Evolutionary conservation across 2,888 invertebrate genomes (phyloP).

Genomic region (Dendrolimus houi): DNA sequence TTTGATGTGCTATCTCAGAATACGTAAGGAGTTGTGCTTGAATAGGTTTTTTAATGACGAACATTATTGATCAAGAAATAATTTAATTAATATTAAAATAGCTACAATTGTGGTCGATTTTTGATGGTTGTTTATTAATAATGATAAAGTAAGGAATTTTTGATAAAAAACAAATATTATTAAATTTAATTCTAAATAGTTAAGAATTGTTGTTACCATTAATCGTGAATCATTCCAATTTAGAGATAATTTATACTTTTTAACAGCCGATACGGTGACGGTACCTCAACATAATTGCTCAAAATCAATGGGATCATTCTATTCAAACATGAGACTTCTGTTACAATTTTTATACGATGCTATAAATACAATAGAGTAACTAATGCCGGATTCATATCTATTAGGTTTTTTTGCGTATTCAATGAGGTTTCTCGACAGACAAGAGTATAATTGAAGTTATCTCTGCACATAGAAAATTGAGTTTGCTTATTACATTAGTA

Average conservation of each 20-base stretch:
- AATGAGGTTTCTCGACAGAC: too few relatives aligned
- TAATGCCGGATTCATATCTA: too few relatives aligned
- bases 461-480: too few relatives aligned
- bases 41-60: conserved; percentile 56
- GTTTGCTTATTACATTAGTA: too few relatives aligned
- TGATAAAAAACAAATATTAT: not conserved
- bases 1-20: conserved; percentile 5
- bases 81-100: conserved; percentile 31
- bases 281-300: too few relatives aligned
- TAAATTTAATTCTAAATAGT: conserved; percentile 20
- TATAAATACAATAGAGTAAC: too few relatives aligned
- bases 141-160: conserved; percentile 34
- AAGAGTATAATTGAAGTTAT: too few relatives aligned
- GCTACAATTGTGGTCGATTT: conserved; percentile 25
- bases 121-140: conserved; percentile 39
- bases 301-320: too few relatives aligned
- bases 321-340: too few relatives aligned
- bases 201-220: conserved; percentile 66
- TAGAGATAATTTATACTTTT: conserved; percentile 33
- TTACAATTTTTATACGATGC: too few relatives aligned
- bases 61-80: conserved; percentile 43
- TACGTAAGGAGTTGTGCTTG: conserved; percentile 54
- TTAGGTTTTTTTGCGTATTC: too few relatives aligned
- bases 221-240: conserved; percentile 37
- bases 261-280: conserved; percentile 8